Evolutionary conservation across 2,113 vertebrate genomes (phyloP).

Genomic region (Gallinago jamesoni): DNA sequence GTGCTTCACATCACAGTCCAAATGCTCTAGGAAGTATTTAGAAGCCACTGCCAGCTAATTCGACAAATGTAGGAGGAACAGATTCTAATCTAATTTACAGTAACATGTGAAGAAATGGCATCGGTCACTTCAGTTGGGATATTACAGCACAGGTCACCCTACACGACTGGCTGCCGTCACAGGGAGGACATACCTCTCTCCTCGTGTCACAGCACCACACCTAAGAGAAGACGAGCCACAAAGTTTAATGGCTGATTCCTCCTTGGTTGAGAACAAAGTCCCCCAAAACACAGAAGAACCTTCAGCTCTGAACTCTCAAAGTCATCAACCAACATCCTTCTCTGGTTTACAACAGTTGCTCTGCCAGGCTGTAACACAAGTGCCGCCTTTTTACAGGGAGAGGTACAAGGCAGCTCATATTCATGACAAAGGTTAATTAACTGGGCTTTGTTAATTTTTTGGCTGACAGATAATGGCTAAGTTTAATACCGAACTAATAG

Average conservation of each 20-base stretch:
- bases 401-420: not conserved
- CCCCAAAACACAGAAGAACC: not conserved
- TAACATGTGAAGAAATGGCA: not conserved
- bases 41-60: not conserved
- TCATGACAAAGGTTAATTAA: not conserved
- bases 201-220: not conserved
- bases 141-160: not conserved
- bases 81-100: not conserved
- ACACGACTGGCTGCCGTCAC: not conserved
- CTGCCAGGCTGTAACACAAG: fast-evolving
- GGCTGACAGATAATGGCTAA: not conserved
- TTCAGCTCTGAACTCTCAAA: not conserved
- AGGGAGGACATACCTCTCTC: not conserved
- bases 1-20: not conserved
- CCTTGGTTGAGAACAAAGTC: not conserved
- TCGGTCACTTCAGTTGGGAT: not conserved
- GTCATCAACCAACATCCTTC: not conserved
- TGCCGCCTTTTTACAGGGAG: not conserved
- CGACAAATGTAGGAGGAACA: not conserved
- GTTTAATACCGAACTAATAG: not conserved
- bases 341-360: not conserved
- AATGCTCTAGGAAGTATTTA: not conserved
- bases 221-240: not conserved
- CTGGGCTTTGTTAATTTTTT: not conserved
- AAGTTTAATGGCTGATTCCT: not conserved